Evolutionary conservation across 2,888 invertebrate species (phyloP).

Genomic region (Periphyllus acericola): DNA sequence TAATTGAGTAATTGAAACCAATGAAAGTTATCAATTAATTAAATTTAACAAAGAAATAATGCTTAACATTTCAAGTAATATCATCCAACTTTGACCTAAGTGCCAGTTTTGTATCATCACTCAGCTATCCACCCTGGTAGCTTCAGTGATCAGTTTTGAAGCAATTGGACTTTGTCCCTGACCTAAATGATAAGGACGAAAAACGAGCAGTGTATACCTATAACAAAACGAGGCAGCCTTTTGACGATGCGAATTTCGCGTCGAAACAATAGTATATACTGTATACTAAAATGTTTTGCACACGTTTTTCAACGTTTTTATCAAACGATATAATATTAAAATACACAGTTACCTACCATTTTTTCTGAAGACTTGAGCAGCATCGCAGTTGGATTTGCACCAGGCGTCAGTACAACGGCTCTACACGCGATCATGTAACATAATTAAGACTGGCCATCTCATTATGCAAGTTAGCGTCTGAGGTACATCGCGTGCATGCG

Average conservation of each 20-base stretch:
- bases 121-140: conserved; percentile 85
- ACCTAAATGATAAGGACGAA: conserved; percentile 67
- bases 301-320: too few species aligned
- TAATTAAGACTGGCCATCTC: too few species aligned
- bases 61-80: conserved; percentile 82
- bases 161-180: conserved; percentile 91
- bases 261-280: too few species aligned
- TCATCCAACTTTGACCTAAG: conserved; percentile 95
- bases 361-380: conserved; percentile 81
- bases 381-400: conserved; percentile 84
- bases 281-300: too few species aligned
- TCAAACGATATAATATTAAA: too few species aligned
- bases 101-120: conserved; percentile 96
- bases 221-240: conserved; percentile 65
- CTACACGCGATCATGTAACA: too few species aligned
- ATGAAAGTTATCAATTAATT: too few species aligned
- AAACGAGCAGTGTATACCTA: conserved; percentile 42
- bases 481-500: too few species aligned
- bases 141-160: conserved; percentile 80
- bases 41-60: too few species aligned
- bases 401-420: conserved; percentile 84
- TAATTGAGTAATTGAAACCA: too few species aligned
- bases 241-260: too few species aligned
- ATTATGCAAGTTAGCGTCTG: too few species aligned
- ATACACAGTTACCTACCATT: conserved; percentile 68